Evolutionary conservation across 2,888 invertebrate species (phyloP).

Genomic region (Catocala sponsa): DNA sequence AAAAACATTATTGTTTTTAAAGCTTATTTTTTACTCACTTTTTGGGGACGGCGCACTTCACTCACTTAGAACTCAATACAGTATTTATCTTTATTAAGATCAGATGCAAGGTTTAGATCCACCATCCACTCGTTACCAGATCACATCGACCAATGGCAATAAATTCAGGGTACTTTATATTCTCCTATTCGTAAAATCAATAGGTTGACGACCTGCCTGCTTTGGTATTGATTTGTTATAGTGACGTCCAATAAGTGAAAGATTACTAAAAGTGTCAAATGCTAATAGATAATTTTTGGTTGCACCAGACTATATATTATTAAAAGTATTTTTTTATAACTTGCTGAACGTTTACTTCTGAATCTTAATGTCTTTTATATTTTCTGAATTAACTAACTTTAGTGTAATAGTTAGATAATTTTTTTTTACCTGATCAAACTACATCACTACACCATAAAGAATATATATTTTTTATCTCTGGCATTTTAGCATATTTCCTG

Average conservation of each 20-base stretch:
- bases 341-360: no score
- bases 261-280: no score
- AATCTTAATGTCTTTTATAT: no score
- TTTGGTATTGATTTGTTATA: no score
- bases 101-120: neutral
- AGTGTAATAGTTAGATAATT: no score
- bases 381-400: no score
- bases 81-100: neutral
- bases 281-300: no score
- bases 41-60: neutral
- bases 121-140: neutral
- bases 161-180: neutral
- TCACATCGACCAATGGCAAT: conserved; percentile 3
- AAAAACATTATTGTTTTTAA: neutral
- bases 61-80: conserved; percentile 1
- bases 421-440: neutral
- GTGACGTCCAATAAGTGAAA: no score
- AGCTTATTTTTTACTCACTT: conserved; percentile 11
- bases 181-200: conserved; percentile 4
- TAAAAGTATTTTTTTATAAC: no score
- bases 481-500: conserved; percentile 17
- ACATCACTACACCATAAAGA: conserved; percentile 9
- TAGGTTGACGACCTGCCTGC: neutral
- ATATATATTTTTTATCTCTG: conserved; percentile 3
- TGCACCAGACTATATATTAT: no score